phyloP scores from a whole-genome alignment of 1,140 invertebrate species.

The Watersipora subatra region DNA sequence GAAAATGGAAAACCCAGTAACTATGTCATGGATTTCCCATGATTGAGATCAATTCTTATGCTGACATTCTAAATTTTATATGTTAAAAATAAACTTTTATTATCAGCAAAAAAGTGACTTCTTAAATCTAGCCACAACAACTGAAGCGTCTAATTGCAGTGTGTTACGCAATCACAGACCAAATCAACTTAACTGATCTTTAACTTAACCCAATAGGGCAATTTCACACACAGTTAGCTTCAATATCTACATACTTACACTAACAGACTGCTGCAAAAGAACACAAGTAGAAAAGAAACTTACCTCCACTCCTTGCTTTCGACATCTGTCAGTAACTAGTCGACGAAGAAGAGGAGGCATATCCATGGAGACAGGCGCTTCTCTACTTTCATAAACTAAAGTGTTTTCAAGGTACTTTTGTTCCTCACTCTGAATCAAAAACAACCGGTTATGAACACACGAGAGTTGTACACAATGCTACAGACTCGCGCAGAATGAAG shows the following conservation, averaged over 20 bases:
- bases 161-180: no score
- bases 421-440: background rate
- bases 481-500: background rate
- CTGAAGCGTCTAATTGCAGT: background rate
- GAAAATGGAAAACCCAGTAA: no score
- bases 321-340: background rate
- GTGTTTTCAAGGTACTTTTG: background rate
- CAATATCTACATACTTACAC: background rate
- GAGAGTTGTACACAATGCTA: background rate
- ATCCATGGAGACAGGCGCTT: background rate
- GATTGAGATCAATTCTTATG: no score
- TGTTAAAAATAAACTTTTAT: no score
- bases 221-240: background rate
- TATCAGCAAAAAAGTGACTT: background rate
- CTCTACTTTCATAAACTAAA: background rate
- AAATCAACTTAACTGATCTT: background rate
- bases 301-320: background rate
- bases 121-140: background rate
- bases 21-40: no score
- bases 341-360: background rate
- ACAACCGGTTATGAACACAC: background rate
- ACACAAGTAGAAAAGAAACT: background rate
- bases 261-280: background rate
- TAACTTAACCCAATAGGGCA: no score
- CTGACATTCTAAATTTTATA: no score